A percentile compares a stretch with the other conserved stretches of the same genome.
Conservation (phyloP, 2,888 invertebrate genomes). For the Plagodis pulveraria region DNA sequence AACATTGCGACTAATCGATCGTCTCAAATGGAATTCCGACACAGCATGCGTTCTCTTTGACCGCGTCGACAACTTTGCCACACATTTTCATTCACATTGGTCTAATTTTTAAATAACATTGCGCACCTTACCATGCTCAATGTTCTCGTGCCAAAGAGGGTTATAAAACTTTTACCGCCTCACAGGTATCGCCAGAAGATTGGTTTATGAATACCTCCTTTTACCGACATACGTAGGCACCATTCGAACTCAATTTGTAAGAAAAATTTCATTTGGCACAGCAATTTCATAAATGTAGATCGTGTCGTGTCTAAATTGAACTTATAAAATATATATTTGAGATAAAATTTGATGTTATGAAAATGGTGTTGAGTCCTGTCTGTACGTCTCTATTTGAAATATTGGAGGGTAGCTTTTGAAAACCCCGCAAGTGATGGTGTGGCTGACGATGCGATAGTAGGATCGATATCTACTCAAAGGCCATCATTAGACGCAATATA, state of each 20-base stretch:
- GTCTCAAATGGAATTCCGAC: too few species aligned
- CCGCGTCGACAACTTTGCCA: too few species aligned
- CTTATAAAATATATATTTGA: constrained; percentile 28
- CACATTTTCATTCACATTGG: too few species aligned
- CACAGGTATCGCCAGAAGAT: constrained; percentile 33
- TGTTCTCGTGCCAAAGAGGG: constrained; percentile 11
- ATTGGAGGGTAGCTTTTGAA: too few species aligned
- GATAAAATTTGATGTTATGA: constrained; percentile 11
- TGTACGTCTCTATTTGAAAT: too few species aligned
- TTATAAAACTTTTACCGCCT: constrained; percentile 36
- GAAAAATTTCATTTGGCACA: constrained; percentile 37
- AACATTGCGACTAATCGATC: too few species aligned
- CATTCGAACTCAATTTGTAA: constrained; percentile 35
- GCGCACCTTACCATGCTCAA: constrained; percentile 11
- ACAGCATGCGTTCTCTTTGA: too few species aligned
- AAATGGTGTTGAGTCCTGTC: too few species aligned
- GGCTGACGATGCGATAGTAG: too few species aligned
- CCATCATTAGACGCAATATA: too few species aligned
- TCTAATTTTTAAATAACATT: constrained; percentile 1
- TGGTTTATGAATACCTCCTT: constrained; percentile 38
- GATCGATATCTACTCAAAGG: too few species aligned
- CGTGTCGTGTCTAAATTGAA: constrained; percentile 28
- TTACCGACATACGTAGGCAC: constrained; percentile 26
- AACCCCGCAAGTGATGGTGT: too few species aligned
- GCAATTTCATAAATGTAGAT: constrained; percentile 33